Base-by-base conservation (phyloP, 2,888 invertebrate genomes). In the Lithodes maja region DNA sequence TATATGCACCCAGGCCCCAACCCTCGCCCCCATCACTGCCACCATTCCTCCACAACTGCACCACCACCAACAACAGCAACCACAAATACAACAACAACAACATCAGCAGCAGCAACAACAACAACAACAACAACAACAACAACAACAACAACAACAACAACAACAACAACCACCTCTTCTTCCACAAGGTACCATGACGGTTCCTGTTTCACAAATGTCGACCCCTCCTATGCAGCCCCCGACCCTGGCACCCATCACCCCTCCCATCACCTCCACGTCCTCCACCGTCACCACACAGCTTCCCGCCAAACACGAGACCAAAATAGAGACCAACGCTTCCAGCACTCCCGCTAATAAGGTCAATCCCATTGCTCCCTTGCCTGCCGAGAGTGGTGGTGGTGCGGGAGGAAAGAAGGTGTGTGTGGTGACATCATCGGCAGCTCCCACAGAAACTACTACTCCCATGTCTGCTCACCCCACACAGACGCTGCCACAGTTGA, bases 151-250 rank as follows among this genome's bases (percentile, higher is more conserved):
- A 15, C 82, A 81, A 53, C 85, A 84, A 71, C 78, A 54, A 49
- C 84, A 84, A 5, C 84, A 77, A 17, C 82, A 89, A n/a, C 33
- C 33, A 33, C 33, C 69, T 77, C 33, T 33, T 33, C 33, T 33
- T 33, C 33, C 33, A 33, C 33, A 33, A 33, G 33, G 33, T 33
- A 33, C 33, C 33, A 17, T 79, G 81, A 52, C 79, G 68, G 53
- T 69, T 71, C 77, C 89, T 52, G 61, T 89, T 5, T 75, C 85
- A n/a, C 82, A 68, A 82, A 82, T 85, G 12, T 17, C 74, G 15
- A 81, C 89, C 3, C 89, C 85, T 9, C 89, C 83, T 5, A 71
- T 86, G 1, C 78, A 86, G 2, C 78, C 86, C 12, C 89, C 89
- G 79, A 81, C 86, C 52, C 68, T 89, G 61, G 78, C 81, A 33